Conservation (phyloP, 2,113 vertebrate genomes). For the Periophthalmus modestus region DNA sequence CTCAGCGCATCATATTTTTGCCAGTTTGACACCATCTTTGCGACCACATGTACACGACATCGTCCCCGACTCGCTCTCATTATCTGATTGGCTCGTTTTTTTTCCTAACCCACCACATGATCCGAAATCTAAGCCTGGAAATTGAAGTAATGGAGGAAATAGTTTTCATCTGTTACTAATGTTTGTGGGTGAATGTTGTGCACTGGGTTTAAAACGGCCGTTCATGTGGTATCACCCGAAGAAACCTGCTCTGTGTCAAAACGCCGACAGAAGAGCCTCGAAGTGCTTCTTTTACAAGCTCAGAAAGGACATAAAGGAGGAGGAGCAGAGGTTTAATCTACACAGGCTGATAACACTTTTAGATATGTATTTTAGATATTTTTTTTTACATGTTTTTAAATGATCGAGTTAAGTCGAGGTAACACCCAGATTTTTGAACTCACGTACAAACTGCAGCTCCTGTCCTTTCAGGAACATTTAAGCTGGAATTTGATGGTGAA, state of each 20-base stretch:
- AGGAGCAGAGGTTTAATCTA: conserved; percentile 28
- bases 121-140: conserved; percentile 17
- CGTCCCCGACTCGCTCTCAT: conserved; percentile 23
- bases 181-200: conserved; percentile 36
- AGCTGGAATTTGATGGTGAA: too few relatives aligned
- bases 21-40: conserved; percentile 27
- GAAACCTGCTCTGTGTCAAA: conserved; percentile 35
- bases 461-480: too few relatives aligned
- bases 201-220: conserved; percentile 34
- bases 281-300: conserved; percentile 23
- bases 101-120: conserved; percentile 7
- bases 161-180: conserved; percentile 59
- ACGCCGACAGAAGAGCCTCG: conserved; percentile 15
- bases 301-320: not conserved
- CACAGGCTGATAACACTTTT: too few relatives aligned
- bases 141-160: conserved; percentile 53
- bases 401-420: too few relatives aligned
- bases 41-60: conserved; percentile 21
- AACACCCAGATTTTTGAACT: too few relatives aligned
- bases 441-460: too few relatives aligned
- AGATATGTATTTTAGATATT: too few relatives aligned
- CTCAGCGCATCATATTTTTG: not conserved
- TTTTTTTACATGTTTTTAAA: too few relatives aligned
- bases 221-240: conserved; percentile 23
- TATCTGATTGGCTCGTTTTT: conserved; percentile 38